phyloP scores from a whole-genome alignment of 2,888 invertebrate genomes.

The Cistogaster globosa region DNA sequence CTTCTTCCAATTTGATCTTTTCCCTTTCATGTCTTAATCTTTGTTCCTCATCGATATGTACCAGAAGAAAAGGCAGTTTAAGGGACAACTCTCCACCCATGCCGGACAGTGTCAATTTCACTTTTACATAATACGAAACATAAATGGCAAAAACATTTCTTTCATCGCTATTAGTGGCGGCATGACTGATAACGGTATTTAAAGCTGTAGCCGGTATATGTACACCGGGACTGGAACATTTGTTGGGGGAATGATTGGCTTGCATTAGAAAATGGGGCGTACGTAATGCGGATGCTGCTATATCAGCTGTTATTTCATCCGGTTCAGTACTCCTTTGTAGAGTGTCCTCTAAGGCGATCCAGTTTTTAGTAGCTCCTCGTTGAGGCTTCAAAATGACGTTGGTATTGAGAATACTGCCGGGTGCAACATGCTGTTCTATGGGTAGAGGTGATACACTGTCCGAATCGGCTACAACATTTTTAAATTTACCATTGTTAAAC shows the following conservation, averaged over 20 bases:
- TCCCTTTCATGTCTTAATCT: constrained; percentile 58
- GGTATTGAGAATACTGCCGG: constrained; percentile 86
- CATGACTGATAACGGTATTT: constrained; percentile 73
- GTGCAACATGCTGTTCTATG: constrained; percentile 84
- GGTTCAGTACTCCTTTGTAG: constrained; percentile 88
- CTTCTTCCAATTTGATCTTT: constrained; percentile 76
- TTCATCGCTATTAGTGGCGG: constrained; percentile 86
- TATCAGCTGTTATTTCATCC: constrained; percentile 83
- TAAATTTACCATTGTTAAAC: constrained; percentile 97
- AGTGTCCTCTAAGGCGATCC: constrained; percentile 95
- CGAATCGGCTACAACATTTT: constrained; percentile 93
- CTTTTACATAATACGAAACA: constrained; percentile 95
- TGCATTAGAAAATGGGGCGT: constrained; percentile 78
- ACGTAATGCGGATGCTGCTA: constrained; percentile 85
- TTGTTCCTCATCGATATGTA: constrained; percentile 84
- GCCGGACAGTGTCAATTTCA: constrained; percentile 90
- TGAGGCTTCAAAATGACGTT: constrained; percentile 88
- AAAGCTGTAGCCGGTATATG: constrained; percentile 70
- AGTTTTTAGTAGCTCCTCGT: constrained; percentile 92
- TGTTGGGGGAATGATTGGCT: constrained; percentile 75
- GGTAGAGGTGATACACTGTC: constrained; percentile 82
- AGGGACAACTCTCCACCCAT: constrained; percentile 92
- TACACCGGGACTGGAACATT: constrained; percentile 75
- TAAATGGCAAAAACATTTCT: constrained; percentile 95
- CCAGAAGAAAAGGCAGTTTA: constrained; percentile 91